Base-by-base conservation (phyloP, 2,113 vertebrate genomes). In the Cheilinus undulatus region DNA sequence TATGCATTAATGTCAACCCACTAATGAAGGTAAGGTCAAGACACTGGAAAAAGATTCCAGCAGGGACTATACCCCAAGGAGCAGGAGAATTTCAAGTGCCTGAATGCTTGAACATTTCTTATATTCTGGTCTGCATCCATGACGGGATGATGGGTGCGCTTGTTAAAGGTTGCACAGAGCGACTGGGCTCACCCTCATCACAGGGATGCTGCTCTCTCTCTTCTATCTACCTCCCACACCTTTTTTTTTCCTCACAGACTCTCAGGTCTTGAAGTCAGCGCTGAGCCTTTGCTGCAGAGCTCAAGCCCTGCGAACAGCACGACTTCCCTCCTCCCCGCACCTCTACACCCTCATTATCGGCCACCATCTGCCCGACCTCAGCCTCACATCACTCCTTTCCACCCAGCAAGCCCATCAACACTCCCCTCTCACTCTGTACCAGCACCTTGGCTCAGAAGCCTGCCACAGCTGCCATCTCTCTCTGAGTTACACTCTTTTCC, bases 321-420 rank as follows among this genome's bases (percentile, higher is more conserved):
- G 69, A 19, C 50, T 56, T 52, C 74, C 62, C 69, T 63, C 67
- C 52, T 67, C 62, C 32, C 68, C 20, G 13, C 56, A 75, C 71
- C 78, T 81, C 69, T 63, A 59, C 74, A 51, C 79, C 70, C 86
- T 92, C 82, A 89, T 92, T 92, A 92, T 77, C 70, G 23, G 76
- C 69, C 78, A 73, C 90, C 90, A 90, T 89, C 89, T 92, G 89
- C 73, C 81, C 40, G 36, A 88, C 86, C 79, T 74, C 17, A 73
- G 49, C 86, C 69, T 83, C 77, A 48, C 80, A 73, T 82, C 78
- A 43, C 54, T 80, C 60, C 69, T 76, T 34, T 83, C 68, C 76
- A 73, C 56, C 71, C 60, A 63, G 80, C 60, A 48, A 60, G 51
- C 73, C 71, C 81, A 66, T 80, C 82, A 80, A 78, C 80, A 61